A percentile compares a stretch with the other conserved stretches of the same genome.
Evolutionary conservation across 2,888 invertebrate species (phyloP).

Genomic region (Cheilosia vernalis): DNA sequence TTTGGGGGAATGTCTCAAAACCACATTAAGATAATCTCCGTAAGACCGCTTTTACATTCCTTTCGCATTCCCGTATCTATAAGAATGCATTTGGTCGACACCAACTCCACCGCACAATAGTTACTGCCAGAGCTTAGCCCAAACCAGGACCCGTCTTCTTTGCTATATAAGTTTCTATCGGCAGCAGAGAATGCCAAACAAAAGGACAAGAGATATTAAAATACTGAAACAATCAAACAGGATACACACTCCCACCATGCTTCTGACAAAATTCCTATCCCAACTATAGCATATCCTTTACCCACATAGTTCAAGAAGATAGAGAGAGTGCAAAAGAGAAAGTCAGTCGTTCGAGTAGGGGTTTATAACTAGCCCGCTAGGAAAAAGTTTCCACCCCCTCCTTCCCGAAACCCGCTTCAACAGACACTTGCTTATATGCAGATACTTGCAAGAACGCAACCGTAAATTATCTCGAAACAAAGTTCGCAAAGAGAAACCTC

Average conservation of each 20-base stretch:
- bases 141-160: too few relatives aligned
- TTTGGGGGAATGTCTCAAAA: neutral
- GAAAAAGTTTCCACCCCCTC: neutral
- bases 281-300: too few relatives aligned
- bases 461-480: conserved; percentile 14
- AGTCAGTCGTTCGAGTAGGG: neutral
- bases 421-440: neutral
- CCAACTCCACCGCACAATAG: too few relatives aligned
- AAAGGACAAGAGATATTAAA: conserved; percentile 34
- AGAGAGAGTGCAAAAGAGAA: too few relatives aligned
- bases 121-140: too few relatives aligned
- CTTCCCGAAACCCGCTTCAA: neutral
- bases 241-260: neutral
- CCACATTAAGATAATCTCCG: conserved; percentile 12
- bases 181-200: neutral
- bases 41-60: conserved; percentile 7
- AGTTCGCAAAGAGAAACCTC: conserved; percentile 27
- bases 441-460: neutral
- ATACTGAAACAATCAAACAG: conserved; percentile 36
- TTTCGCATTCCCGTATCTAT: neutral
- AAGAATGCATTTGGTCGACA: neutral
- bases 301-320: too few relatives aligned
- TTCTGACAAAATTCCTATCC: too few relatives aligned
- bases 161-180: neutral
- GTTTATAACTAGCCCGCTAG: neutral